Base-by-base conservation (phyloP, 1,140 invertebrate species). In the Dinoponera quadriceps region DNA sequence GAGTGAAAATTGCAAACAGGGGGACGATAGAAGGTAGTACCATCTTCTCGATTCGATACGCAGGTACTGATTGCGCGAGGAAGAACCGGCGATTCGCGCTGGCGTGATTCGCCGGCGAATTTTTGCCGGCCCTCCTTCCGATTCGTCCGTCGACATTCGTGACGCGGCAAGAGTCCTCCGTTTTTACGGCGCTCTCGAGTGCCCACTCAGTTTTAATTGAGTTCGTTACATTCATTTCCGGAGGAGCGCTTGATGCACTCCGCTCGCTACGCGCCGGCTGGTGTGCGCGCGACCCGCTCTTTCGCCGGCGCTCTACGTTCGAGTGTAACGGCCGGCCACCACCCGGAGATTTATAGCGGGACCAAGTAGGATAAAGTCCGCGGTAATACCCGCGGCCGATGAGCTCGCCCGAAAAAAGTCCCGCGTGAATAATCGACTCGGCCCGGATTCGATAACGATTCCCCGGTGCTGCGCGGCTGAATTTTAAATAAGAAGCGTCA, bases 141-240 rank as follows among this genome's bases (percentile, higher is more conserved):
- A 80, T 80, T 80, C 75, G 38, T 71, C 33, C 51, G 49, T 27
- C 74, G 75, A 80, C 75, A 80, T 80, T 80, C 68, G 75, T 80
- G 65, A 80, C 63, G 75, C 54, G 65, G 65, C 65, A 80, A 80
- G 75, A 71, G 75, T 80, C 65, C 75, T 80, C 54, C 75, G 65
- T 80, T 80, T 80, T 80, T 80, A 80, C 65, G 75, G 65, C 48
- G 65, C 72, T 86, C 82, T 86, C 82, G 27, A 62, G 38, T 68
- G 54, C 51, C 78, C 85, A 78, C 85, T 82, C 80, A 59, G 74
- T 86, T 84, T 88, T 86, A 85, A 87, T 88, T 60, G 74, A 81
- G 74, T 84, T 87, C 65, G 85, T 88, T 87, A 82, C 81, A 87
- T 84, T 88, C 85, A 87, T 84, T 84, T 84, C 51, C 75, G 65